These are phyloP conservation scores for Allacma fusca DNA, from an alignment of 2,888 invertebrate species.

Conservation along the genomic window DNA sequence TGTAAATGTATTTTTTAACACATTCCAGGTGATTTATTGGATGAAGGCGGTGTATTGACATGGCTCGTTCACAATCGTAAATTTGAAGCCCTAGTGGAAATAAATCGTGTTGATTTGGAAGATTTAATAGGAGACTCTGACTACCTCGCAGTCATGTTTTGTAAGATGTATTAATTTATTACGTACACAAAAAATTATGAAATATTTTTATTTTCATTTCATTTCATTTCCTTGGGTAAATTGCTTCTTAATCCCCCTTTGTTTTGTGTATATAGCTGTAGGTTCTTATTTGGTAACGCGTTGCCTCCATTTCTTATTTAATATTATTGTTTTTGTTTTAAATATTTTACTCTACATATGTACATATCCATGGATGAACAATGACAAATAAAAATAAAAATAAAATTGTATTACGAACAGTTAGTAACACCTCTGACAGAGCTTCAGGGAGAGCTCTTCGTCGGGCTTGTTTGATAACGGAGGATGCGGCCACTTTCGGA, in stretches of 20 bases:
- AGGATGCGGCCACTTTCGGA: constrained; percentile 87
- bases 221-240: background rate
- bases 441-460: constrained; percentile 49
- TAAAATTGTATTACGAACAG: background rate
- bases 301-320: background rate
- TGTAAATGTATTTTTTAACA: background rate
- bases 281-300: background rate
- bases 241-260: background rate
- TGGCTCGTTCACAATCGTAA: constrained; percentile 93
- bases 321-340: background rate
- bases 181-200: no score
- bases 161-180: constrained; percentile 72
- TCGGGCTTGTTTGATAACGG: constrained; percentile 55
- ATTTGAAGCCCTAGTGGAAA: constrained; percentile 90
- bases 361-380: background rate
- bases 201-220: no score
- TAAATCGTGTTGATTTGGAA: constrained; percentile 78
- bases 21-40: constrained; percentile 74
- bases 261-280: background rate
- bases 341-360: background rate
- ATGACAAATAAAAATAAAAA: background rate
- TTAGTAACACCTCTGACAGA: constrained; percentile 38
- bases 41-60: constrained; percentile 83
- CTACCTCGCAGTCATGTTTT: constrained; percentile 89
- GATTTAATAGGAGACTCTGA: constrained; percentile 89